Conservation (phyloP, 2,113 vertebrate genomes). For the Onychorhynchus coronatus region DNA sequence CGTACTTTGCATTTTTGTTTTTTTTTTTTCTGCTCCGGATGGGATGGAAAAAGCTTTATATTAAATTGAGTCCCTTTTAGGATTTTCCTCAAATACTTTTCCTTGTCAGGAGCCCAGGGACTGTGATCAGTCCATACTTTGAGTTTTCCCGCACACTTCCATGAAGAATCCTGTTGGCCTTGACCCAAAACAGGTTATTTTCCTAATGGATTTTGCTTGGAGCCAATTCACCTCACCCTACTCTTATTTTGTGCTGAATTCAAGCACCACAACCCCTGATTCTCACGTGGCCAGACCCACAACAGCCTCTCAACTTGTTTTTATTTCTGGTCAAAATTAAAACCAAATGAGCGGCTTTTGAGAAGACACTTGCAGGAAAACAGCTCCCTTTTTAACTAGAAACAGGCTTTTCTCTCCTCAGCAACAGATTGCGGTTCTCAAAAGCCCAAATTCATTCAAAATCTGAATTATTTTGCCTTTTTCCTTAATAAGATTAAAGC, state of each 20-base stretch:
- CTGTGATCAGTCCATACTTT: rapidly evolving
- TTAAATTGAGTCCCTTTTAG: background rate
- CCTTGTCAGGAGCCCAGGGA: background rate
- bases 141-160: background rate
- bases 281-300: background rate
- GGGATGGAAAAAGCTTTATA: background rate
- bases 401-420: background rate
- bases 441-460: background rate
- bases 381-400: background rate
- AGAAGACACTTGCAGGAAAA: background rate
- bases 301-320: background rate
- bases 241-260: background rate
- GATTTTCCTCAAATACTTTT: background rate
- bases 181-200: background rate
- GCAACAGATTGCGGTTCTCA: rapidly evolving
- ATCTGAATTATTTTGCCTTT: background rate
- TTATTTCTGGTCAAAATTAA: background rate
- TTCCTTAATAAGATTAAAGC: background rate
- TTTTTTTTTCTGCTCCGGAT: background rate
- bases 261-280: background rate
- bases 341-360: background rate
- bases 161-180: background rate
- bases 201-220: background rate
- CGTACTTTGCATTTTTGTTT: background rate
- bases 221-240: background rate